These are phyloP conservation scores for Watsonalla cultraria DNA, from an alignment of 2,888 invertebrate genomes.

Conservation along the genomic window DNA sequence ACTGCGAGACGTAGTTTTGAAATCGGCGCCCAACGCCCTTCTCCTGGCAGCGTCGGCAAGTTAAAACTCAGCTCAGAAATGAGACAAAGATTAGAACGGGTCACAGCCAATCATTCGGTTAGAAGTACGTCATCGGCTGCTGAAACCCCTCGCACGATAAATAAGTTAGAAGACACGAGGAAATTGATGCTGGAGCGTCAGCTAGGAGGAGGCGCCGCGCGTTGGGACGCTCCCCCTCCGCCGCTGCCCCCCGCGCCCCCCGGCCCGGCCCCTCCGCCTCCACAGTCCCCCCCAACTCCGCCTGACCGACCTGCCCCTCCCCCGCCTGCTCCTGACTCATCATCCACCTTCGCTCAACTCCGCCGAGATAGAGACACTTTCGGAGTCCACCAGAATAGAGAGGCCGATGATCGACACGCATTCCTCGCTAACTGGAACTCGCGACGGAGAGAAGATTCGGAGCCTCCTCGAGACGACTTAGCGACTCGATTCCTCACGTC, in stretches of 20 bases:
- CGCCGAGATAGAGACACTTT: constrained; percentile 85
- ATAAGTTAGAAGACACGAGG: constrained; percentile 91
- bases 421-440: constrained; percentile 75
- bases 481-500: constrained; percentile 66
- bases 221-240: constrained; percentile 82
- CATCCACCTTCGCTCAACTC: constrained; percentile 81
- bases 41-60: constrained; percentile 93
- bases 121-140: constrained; percentile 85
- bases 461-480: constrained; percentile 58
- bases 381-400: constrained; percentile 84
- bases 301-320: constrained; percentile 79
- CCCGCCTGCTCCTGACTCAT: constrained; percentile 79
- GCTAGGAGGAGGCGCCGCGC: constrained; percentile 83
- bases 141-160: constrained; percentile 84
- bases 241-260: constrained; percentile 81
- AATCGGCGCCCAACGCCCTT: constrained; percentile 88
- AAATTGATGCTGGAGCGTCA: constrained; percentile 92
- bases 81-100: constrained; percentile 92
- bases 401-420: constrained; percentile 74
- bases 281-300: constrained; percentile 75
- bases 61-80: constrained; percentile 94
- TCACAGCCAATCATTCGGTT: constrained; percentile 93
- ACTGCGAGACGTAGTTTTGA: constrained; percentile 83
- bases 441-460: constrained; percentile 60
- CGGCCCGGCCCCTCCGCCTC: constrained; percentile 81